A percentile compares a stretch with the other conserved stretches of the same genome.
phyloP scores from a whole-genome alignment of 2,113 vertebrate genomes.

The Coreoperca whiteheadi region DNA sequence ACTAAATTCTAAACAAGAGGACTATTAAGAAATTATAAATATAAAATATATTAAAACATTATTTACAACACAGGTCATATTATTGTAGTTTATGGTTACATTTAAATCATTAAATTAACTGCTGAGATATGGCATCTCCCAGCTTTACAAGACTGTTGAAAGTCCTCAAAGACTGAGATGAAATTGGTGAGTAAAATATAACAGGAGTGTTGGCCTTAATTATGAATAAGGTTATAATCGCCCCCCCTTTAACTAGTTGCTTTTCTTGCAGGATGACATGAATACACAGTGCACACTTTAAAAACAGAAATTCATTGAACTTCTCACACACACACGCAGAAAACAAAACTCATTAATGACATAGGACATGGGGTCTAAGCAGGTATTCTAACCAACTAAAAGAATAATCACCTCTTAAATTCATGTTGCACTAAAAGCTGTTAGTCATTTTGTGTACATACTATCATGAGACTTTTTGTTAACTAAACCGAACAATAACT shows the following conservation, averaged over 20 bases:
- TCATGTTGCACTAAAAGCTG: background rate
- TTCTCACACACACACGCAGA: background rate
- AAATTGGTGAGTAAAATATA: background rate
- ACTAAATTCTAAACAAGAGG: background rate
- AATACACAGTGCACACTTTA: background rate
- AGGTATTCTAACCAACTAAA: background rate
- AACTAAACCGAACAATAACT: constrained; percentile 67
- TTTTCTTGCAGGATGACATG: background rate
- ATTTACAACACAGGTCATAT: background rate
- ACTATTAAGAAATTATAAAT: background rate
- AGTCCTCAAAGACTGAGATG: background rate
- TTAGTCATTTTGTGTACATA: background rate
- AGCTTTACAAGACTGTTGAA: background rate
- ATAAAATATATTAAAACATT: background rate
- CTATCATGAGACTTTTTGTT: background rate
- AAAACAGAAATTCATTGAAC: background rate
- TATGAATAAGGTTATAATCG: background rate
- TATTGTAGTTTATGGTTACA: background rate
- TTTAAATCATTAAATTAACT: background rate
- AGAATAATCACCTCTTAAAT: background rate
- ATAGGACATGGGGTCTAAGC: background rate
- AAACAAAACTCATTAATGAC: background rate
- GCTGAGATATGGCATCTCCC: background rate
- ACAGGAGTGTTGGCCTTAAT: background rate
- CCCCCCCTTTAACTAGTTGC: background rate